Evolutionary conservation across 2,797 vertebrate species (phyloP), one percentile per base, ranked within the genome.

Genomic region (Heliangelus exortis): DNA sequence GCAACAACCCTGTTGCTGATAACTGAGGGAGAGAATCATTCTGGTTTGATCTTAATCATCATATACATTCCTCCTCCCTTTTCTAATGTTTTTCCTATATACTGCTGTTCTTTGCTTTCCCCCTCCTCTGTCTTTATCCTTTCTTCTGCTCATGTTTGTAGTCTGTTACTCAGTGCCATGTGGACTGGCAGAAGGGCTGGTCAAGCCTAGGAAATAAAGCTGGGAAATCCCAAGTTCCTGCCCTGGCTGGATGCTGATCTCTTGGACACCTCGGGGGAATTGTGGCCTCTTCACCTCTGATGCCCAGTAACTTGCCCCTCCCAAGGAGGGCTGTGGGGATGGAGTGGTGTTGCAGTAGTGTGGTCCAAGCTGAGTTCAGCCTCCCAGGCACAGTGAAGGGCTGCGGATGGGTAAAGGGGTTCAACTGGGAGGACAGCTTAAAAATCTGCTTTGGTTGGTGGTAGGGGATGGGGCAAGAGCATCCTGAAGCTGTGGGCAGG

Each of bases 241-340:
- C 34, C 58, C 48, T 25, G 12, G 15, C 48, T 53, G 39, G 54
- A 25, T 75, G 50, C 20, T 45, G 21, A 68, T 61, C 25, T 59
- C 36, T 68, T 48, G 28, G 10, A 51, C 1, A 3, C 31, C 41
- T 67, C 1, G 0, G 31, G 75, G 36, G 21, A 65, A 12, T 78
- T 78, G 81, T 2, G 2, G 6, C 67, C 39, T 80, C 21, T 79
- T 59, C 1, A 5, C 19, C 36, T 54, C 39, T 54, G 20, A 7
- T 74, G 45, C 18, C 47, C 51, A 54, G 54, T 66, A 34, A 22
- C 25, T 34, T 69, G 10, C 12, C 34, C 31, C 16, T 61, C 17
- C 31, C 39, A 1, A 26, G 67, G 23, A 15, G 5, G 10, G 28
- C n/a, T 0, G 0, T 54, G 34, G 36, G 12, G 9, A 17, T 41